phyloP scores from a whole-genome alignment of 2,888 invertebrate genomes.

The Esperia sulphurella region DNA sequence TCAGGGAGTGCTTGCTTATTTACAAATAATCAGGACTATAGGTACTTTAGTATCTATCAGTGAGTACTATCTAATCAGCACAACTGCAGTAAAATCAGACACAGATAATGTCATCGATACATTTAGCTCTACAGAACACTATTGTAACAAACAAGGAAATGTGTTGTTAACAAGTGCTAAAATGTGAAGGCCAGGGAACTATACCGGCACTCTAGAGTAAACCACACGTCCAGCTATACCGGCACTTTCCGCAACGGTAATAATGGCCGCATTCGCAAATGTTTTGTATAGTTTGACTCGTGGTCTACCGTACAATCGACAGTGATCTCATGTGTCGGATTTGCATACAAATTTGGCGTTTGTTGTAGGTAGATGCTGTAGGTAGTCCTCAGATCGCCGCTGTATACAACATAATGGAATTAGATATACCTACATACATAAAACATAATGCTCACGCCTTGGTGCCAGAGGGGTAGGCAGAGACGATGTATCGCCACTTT shows the following conservation, averaged over 20 bases:
- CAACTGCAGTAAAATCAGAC: not conserved
- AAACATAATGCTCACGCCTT: too few relatives aligned
- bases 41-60: not conserved
- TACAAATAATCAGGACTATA: not conserved
- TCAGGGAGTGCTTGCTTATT: not conserved
- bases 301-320: slow-evolving; percentile 22
- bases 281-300: too few relatives aligned
- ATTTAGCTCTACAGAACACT: not conserved
- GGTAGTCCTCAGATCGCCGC: too few relatives aligned
- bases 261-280: too few relatives aligned
- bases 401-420: too few relatives aligned
- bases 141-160: not conserved
- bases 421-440: too few relatives aligned
- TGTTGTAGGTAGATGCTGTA: slow-evolving; percentile 1
- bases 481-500: too few relatives aligned
- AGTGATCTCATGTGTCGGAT: slow-evolving; percentile 57
- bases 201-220: not conserved
- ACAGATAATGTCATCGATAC: not conserved
- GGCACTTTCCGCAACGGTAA: too few relatives aligned
- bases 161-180: not conserved
- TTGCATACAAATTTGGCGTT: slow-evolving; percentile 57
- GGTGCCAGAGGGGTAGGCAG: too few relatives aligned
- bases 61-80: not conserved
- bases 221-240: too few relatives aligned
- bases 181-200: slow-evolving; percentile 14